Evolutionary conservation across 2,888 invertebrate genomes (phyloP).

Genomic region (Aphidoletes aphidimyza): DNA sequence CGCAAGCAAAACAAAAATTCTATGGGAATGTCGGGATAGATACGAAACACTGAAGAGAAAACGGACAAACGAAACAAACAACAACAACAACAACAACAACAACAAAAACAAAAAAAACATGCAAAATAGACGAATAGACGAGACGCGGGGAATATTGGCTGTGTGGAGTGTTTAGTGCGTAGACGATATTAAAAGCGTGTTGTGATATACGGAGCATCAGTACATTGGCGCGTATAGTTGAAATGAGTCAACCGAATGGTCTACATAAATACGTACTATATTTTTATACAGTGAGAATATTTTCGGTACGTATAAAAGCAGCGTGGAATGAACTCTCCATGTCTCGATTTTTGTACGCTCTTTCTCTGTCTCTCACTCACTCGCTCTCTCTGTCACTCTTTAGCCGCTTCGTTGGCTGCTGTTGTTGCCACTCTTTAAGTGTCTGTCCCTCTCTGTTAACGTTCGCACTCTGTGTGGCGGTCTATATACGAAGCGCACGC

Average conservation of each 20-base stretch:
- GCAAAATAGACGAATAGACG: background rate
- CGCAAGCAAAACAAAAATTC: background rate
- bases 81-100: too few species aligned
- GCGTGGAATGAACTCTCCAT: slow-evolving; percentile 36
- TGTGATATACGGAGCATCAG: background rate
- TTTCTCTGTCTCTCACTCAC: too few species aligned
- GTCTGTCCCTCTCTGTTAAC: too few species aligned
- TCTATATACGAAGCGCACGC: slow-evolving; percentile 26
- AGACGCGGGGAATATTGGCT: too few species aligned
- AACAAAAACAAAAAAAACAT: too few species aligned
- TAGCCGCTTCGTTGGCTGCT: background rate
- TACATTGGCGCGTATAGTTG: background rate
- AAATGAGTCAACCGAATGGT: slow-evolving; percentile 49
- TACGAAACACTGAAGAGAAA: too few species aligned
- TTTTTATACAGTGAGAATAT: slow-evolving; percentile 31
- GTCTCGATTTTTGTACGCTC: background rate
- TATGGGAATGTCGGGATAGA: slow-evolving; percentile 47
- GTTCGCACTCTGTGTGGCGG: background rate
- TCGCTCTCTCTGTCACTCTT: background rate
- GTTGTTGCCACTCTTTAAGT: background rate
- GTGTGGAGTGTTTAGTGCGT: slow-evolving; percentile 19
- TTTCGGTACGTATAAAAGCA: slow-evolving; percentile 18
- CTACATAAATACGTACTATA: slow-evolving; percentile 22
- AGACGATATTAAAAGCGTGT: background rate
- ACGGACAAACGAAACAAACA: too few species aligned